phyloP scores from a whole-genome alignment of 2,113 vertebrate genomes.

The Cyprinodon variegatus region DNA sequence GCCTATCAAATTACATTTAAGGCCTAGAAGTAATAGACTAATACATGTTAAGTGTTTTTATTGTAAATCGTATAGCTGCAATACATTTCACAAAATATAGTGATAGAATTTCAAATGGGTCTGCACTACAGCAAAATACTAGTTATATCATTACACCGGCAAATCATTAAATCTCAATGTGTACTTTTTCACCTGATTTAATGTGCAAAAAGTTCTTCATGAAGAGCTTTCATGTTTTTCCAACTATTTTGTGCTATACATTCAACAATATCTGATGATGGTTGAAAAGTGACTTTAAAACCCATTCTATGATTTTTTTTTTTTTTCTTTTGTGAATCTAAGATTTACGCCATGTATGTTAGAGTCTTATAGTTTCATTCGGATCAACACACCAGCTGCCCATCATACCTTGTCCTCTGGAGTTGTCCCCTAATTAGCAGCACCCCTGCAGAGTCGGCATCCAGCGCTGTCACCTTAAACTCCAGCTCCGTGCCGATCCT shows the following conservation, averaged over 20 bases:
- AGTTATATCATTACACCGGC: too few relatives aligned
- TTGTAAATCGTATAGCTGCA: background rate
- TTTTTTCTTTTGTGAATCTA: background rate
- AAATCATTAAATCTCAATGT: too few relatives aligned
- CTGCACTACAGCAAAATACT: too few relatives aligned
- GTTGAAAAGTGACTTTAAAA: background rate
- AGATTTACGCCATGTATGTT: background rate
- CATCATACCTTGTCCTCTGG: conserved; percentile 74
- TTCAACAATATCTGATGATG: too few relatives aligned
- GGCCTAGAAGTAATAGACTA: background rate
- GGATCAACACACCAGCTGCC: background rate
- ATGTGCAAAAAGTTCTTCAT: background rate
- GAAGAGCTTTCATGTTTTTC: background rate
- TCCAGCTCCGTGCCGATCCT: conserved; percentile 85
- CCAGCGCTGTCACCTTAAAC: conserved; percentile 89
- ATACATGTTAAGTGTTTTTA: background rate
- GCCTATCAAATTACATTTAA: background rate
- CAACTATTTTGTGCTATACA: too few relatives aligned
- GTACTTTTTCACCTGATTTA: background rate
- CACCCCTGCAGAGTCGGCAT: conserved; percentile 89
- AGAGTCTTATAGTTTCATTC: too few relatives aligned
- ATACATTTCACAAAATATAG: background rate
- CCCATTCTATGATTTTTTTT: background rate
- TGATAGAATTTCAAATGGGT: too few relatives aligned
- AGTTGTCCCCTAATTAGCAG: conserved; percentile 91